Conservation (phyloP, 1,140 invertebrate genomes). For the Ceratoteleas bidentatus region DNA sequence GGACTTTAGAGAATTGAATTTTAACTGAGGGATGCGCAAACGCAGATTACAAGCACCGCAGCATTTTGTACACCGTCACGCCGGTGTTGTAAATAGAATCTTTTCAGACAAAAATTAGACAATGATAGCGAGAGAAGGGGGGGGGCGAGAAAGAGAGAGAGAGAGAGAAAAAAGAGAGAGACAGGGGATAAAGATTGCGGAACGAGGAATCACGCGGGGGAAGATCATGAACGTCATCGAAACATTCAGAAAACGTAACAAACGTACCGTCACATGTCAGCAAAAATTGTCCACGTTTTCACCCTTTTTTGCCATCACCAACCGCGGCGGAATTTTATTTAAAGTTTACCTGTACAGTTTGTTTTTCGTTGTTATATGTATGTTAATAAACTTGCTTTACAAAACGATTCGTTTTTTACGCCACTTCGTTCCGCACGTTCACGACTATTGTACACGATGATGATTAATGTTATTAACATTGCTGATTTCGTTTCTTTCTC, state of each 20-base stretch:
- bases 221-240: too few relatives aligned
- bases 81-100: constrained; percentile 48
- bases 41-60: constrained; percentile 37
- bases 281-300: constrained; percentile 8
- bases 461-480: constrained; percentile 29
- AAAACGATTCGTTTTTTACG: constrained; percentile 23
- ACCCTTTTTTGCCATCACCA: constrained; percentile 7
- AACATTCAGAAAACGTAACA: neutral
- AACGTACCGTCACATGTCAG: constrained; percentile 9
- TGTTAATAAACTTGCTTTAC: constrained; percentile 32
- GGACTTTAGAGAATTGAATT: constrained; percentile 75
- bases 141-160: constrained; percentile 1
- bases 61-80: constrained; percentile 38
- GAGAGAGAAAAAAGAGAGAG: too few relatives aligned
- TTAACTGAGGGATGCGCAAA: constrained; percentile 63
- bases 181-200: too few relatives aligned
- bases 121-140: neutral
- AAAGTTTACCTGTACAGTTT: constrained; percentile 56
- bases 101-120: constrained; percentile 10
- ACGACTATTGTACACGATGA: constrained; percentile 11
- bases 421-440: constrained; percentile 21
- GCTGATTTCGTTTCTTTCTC: constrained; percentile 21
- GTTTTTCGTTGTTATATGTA: constrained; percentile 54
- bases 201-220: too few relatives aligned
- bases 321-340: constrained; percentile 34